These are phyloP conservation scores for Beroe forskalii DNA, from an alignment of 37 sponge, comb jelly and placozoan species.

Conservation along the genomic window DNA sequence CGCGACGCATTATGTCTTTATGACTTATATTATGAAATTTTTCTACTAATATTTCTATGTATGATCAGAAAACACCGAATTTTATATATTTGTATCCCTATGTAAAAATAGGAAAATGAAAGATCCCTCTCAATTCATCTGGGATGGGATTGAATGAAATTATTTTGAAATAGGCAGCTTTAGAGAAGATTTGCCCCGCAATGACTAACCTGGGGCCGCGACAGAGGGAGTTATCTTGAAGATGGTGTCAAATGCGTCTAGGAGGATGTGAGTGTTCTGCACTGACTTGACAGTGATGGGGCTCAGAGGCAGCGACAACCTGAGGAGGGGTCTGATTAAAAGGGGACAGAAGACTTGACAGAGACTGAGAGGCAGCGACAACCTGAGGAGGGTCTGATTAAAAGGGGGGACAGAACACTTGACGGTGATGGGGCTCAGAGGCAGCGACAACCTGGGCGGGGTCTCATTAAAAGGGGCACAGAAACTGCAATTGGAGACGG, in stretches of 20 bases:
- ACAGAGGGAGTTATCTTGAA: neutral
- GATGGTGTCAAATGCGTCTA: conserved; percentile 52
- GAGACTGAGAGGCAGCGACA: conserved; percentile 52
- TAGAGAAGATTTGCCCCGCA: no score
- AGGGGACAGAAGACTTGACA: neutral
- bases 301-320: conserved; percentile 54
- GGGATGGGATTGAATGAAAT: no score
- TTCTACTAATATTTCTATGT: no score
- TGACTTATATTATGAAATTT: no score
- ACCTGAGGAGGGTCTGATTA: conserved; percentile 1
- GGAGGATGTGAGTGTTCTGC: conserved; percentile 17
- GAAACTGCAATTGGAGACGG: no score
- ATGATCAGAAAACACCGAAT: no score
- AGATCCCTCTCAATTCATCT: no score
- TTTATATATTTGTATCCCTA: no score
- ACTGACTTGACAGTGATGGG: conserved; percentile 43
- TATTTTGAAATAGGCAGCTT: no score
- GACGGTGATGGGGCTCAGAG: conserved; percentile 43
- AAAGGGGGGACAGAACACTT: neutral
- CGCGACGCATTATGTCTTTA: no score
- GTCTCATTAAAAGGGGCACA: no score
- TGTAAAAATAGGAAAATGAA: no score
- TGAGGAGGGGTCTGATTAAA: neutral
- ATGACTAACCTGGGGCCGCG: neutral
- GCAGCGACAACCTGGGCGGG: conserved; percentile 59